Conservation (phyloP, 2,888 invertebrate genomes). For the Sipha maydis region DNA sequence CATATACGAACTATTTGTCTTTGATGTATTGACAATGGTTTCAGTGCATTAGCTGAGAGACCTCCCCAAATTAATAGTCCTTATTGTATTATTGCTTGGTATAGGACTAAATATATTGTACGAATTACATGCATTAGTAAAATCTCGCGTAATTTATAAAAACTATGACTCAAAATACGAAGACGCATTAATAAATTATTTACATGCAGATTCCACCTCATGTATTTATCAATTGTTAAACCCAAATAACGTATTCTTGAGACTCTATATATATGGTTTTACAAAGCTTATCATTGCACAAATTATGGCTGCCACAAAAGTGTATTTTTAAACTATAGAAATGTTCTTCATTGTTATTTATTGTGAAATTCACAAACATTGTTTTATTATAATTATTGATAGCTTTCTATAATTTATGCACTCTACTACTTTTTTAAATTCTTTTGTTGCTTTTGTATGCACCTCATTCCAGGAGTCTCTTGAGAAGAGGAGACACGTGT, state of each 20-base stretch:
- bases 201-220: background rate
- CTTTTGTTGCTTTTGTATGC: constrained; percentile 1
- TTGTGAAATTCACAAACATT: constrained; percentile 14
- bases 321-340: constrained; percentile 11
- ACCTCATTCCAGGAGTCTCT: constrained; percentile 21
- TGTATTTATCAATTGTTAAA: constrained; percentile 17
- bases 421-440: constrained; percentile 15
- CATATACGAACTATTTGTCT: too few relatives aligned
- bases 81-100: too few relatives aligned
- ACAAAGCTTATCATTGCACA: background rate
- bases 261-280: constrained; percentile 2
- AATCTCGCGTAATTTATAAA: constrained; percentile 11
- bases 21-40: too few relatives aligned
- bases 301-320: constrained; percentile 11
- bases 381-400: constrained; percentile 33
- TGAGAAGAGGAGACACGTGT: constrained; percentile 31
- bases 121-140: constrained; percentile 9
- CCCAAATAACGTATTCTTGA: constrained; percentile 35
- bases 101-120: too few relatives aligned
- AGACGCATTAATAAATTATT: constrained; percentile 21
- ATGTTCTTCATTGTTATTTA: constrained; percentile 17
- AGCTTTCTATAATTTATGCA: constrained; percentile 7
- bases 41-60: too few relatives aligned
- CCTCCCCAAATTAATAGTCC: too few relatives aligned
- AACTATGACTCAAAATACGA: constrained; percentile 20